Percentiles rank a stretch among this genome's conserved stretches.
These are phyloP conservation scores for Poecilia gillii DNA, from an alignment of 2,797 vertebrate genomes.

Conservation along the genomic window DNA sequence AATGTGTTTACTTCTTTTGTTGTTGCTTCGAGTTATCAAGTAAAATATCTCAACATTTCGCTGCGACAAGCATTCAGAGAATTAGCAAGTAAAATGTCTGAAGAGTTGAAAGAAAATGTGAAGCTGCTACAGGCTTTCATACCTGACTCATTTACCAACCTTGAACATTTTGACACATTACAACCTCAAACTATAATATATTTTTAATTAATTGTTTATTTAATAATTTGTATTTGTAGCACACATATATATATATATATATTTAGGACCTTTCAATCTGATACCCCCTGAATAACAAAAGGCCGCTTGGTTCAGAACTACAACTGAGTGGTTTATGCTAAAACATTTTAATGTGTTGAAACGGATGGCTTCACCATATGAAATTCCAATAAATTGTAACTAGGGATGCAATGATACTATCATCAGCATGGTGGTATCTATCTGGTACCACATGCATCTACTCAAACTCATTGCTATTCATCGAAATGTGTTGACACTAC, in stretches of 20 bases:
- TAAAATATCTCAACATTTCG: constrained; percentile 20
- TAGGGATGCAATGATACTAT: not conserved
- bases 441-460: not conserved
- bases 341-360: not conserved
- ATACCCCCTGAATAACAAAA: not conserved
- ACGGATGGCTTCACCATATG: no score
- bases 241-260: no score
- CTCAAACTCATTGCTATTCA: not conserved
- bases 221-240: not conserved
- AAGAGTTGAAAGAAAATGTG: not conserved
- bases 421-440: not conserved
- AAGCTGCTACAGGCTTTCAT: not conserved
- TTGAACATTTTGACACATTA: not conserved
- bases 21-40: constrained; percentile 22
- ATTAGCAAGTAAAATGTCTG: not conserved
- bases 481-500: not conserved
- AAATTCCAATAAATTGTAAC: not conserved
- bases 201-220: not conserved
- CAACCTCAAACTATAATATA: not conserved
- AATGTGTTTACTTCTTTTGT: constrained; percentile 18
- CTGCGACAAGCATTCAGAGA: constrained; percentile 14
- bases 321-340: not conserved
- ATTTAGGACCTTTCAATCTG: not conserved
- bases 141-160: not conserved
- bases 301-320: not conserved